These are phyloP conservation scores for Phyllotreta cruciferae DNA, from an alignment of 2,888 invertebrate genomes.

Conservation along the genomic window DNA sequence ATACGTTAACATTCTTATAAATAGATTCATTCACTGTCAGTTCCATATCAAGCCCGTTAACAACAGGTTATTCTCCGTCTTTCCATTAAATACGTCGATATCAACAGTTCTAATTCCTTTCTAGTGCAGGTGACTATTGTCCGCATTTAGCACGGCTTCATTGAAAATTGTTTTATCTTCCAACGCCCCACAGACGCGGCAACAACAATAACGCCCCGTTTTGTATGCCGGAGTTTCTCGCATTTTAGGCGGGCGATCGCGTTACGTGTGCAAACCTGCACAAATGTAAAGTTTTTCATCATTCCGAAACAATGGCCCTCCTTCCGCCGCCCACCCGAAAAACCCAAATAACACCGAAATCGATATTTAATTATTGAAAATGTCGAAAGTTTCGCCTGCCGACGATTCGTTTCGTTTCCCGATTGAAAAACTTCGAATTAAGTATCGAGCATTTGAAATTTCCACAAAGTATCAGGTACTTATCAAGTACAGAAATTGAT, in stretches of 20 bases:
- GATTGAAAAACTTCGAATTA: too few relatives aligned
- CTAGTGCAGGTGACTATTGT: constrained; percentile 36
- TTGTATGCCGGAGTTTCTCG: constrained; percentile 3
- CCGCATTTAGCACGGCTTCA: constrained; percentile 29
- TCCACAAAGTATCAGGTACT: too few relatives aligned
- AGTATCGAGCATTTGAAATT: too few relatives aligned
- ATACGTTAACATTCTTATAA: constrained; percentile 30
- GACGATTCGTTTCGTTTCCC: too few relatives aligned
- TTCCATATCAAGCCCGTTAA: constrained; percentile 32
- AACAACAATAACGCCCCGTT: constrained; percentile 6
- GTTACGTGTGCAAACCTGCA: too few relatives aligned
- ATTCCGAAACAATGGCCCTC: neutral
- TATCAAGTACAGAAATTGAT: neutral
- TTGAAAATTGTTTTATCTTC: constrained; percentile 38
- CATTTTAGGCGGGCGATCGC: neutral
- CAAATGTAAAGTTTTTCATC: constrained; percentile 3
- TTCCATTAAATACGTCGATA: constrained; percentile 33
- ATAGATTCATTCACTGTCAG: constrained; percentile 35
- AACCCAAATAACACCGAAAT: too few relatives aligned
- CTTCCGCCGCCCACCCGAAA: too few relatives aligned
- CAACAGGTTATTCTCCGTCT: constrained; percentile 35
- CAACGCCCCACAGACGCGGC: constrained; percentile 6
- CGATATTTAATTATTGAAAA: too few relatives aligned
- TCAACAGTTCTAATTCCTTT: constrained; percentile 38
- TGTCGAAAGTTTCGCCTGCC: too few relatives aligned